Evolutionary conservation across 2,113 vertebrate genomes (phyloP).

Genomic region (Barnardius zonarius): DNA sequence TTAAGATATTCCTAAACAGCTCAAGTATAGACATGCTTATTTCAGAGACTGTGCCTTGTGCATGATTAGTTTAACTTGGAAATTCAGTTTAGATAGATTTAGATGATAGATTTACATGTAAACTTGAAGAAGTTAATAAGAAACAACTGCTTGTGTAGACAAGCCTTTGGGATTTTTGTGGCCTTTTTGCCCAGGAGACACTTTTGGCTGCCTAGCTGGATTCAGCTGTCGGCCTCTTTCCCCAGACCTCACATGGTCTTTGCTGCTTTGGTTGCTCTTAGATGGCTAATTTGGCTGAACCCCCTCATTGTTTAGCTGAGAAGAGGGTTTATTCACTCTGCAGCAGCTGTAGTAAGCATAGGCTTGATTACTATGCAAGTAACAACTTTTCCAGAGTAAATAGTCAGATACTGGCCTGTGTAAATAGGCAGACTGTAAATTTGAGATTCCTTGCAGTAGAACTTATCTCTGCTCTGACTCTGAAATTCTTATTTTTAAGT

Average conservation of each 20-base stretch:
- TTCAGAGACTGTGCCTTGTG: not conserved
- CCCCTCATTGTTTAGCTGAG: constrained; percentile 2
- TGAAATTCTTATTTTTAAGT: not conserved
- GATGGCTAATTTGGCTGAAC: not conserved
- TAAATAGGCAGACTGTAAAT: constrained; percentile 29
- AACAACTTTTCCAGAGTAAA: constrained; percentile 56
- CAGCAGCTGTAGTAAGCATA: constrained; percentile 38
- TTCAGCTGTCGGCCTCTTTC: not conserved
- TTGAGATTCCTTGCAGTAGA: not conserved
- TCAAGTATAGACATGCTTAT: not conserved
- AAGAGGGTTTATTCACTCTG: constrained; percentile 47
- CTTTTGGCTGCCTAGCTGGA: not conserved
- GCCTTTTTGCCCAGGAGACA: not conserved
- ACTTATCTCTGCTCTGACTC: not conserved
- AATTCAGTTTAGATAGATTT: not conserved
- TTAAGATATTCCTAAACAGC: not conserved
- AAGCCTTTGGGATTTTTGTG: not conserved
- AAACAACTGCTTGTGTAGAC: not conserved
- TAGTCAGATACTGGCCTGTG: not conserved
- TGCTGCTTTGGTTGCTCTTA: not conserved
- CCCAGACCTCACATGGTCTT: not conserved
- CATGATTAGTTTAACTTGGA: not conserved
- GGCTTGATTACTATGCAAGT: constrained; percentile 62
- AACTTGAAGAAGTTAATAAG: not conserved
- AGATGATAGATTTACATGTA: not conserved